Evolutionary conservation across 2,113 vertebrate genomes (phyloP), one percentile per base, ranked within the genome.

Genomic region (Dasypus novemcinctus): DNA sequence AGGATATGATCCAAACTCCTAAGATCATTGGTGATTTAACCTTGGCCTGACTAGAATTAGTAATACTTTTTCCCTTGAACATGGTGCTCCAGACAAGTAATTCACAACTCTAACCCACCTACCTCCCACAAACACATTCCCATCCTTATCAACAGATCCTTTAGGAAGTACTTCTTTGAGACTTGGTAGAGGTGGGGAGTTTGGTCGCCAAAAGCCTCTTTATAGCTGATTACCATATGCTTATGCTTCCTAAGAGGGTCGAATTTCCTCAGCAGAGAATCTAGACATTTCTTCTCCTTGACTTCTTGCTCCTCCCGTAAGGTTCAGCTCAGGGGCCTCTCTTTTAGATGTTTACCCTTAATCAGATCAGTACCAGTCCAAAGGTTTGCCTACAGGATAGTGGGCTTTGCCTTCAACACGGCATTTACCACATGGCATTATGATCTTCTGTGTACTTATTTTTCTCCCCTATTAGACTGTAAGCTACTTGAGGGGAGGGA

Each of bases 121-220:
- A 25, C 0, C 41, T 0, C 9, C 4, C 17, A 21, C 25, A n/a
- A 7, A 82, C 29, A 75, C 23, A 64, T 1, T 57, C 1, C 5
- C 17, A 27, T 20, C 38, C 36, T 4, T 18, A 71, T 13, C 12
- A 69, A 52, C 17, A 21, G 11, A 33, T 71, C 46, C 8, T 52
- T 71, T 12, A 36, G 63, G 54, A n/a, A 63, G n/a, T 10, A 15
- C 14, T 69, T 87, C 29, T 74, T 82, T 27, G 21, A 92, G 52
- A 68, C 18, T 6, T 31, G 7, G 12, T 57, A 18, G 20, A 57
- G n/a, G 59, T 61, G 54, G 52, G 18, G 41, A 18, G 25, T 31
- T n/a, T 29, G 11, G 63, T 18, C 61, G 64, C n/a, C n/a, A 72
- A 63, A 92, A 72, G 43, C n/a, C 43, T 9, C 14, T 12, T 52